Evolutionary conservation across 2,888 invertebrate species (phyloP), one percentile per base, ranked within the genome.

Genomic region (Itoplectis maculator): DNA sequence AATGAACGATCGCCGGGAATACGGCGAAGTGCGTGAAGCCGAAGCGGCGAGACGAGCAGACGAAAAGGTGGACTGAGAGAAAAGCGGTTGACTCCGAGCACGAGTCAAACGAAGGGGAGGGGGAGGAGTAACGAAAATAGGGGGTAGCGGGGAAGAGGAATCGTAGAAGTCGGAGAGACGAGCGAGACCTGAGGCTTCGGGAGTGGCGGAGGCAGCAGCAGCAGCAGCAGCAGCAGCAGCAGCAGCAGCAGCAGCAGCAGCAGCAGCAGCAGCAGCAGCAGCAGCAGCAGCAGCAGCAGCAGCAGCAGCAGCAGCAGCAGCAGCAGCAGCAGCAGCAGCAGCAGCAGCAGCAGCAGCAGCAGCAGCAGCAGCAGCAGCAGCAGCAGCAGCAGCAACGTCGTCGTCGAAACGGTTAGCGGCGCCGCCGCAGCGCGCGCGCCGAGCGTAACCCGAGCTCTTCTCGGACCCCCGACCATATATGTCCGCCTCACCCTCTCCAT

Each of bases 391-490:
- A n/a, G n/a, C n/a, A n/a, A n/a, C n/a, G n/a, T 90, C 89, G 86
- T 88, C 89, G 86, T 88, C n/a, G 89, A 88, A 89, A 89, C 88
- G 87, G 87, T 90, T 90, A 89, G 89, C 90, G 91, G 89, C 87
- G 89, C n/a, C 86, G 89, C 84, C 5, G n/a, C n/a, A n/a, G n/a
- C 29, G 29, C 29, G 29, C 29, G 29, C 2, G 29, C 29, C 3
- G 86, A 84, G 86, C 89, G 92, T 92, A 92, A 92, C 90, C 89
- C 90, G 92, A 92, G 92, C 92, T 91, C 88, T 88, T 89, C 88
- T 88, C 90, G 86, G 90, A 89, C 89, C 90, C 89, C 92, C 89
- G 86, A 91, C 92, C 92, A 92, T 92, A 92, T 92, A 92, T 92
- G 92, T 92, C 92, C 92, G 91, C 90, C 89, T 87, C 84, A 81